Conservation (phyloP, 2,797 vertebrate genomes). For the Sebastes steindachneri region DNA sequence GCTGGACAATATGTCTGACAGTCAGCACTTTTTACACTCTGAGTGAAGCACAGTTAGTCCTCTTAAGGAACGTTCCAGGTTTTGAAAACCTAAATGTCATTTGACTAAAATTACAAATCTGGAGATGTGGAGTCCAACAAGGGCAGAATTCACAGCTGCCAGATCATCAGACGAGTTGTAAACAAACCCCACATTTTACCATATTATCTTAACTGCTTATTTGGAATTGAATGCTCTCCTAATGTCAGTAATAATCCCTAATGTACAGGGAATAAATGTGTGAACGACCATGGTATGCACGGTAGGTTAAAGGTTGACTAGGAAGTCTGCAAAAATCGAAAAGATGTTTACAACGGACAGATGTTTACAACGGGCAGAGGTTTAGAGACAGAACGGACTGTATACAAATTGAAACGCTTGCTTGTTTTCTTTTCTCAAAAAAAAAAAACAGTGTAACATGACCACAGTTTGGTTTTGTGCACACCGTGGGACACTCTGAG, state of each 20-base stretch:
- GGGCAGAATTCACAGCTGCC: not conserved
- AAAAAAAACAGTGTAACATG: not conserved
- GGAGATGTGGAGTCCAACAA: not conserved
- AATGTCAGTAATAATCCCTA: not conserved
- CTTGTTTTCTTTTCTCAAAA: no score
- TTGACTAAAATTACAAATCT: not conserved
- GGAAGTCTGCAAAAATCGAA: not conserved
- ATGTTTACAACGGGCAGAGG: no score
- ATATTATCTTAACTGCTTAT: not conserved
- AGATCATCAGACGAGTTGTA: no score
- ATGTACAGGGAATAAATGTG: not conserved
- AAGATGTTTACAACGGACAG: not conserved
- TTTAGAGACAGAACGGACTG: no score
- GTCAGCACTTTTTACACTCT: conserved; percentile 6
- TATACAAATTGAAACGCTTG: no score
- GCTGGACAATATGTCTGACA: not conserved
- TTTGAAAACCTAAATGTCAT: not conserved
- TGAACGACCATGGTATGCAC: no score
- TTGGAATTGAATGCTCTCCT: not conserved
- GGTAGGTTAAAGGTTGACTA: not conserved
- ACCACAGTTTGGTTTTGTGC: not conserved
- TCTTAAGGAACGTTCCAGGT: not conserved
- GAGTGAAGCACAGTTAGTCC: not conserved
- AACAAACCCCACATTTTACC: not conserved
- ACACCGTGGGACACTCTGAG: not conserved